phyloP scores from a whole-genome alignment of 2,888 invertebrate genomes.

The Himalopsyche anomala region DNA sequence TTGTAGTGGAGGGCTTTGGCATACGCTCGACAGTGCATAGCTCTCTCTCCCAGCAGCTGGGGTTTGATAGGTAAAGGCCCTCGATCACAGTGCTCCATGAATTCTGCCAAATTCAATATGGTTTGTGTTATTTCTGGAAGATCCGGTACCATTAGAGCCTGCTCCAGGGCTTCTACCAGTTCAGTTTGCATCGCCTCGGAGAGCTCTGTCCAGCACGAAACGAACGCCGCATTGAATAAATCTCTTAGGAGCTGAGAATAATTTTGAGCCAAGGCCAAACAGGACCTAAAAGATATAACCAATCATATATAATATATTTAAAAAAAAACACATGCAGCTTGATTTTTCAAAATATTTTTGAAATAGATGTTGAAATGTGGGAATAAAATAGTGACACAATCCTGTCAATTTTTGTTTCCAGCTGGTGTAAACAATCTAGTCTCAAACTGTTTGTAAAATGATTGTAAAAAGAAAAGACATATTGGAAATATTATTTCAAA shows the following conservation, averaged over 20 bases:
- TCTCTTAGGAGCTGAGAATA: conserved; percentile 97
- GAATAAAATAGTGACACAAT: no score
- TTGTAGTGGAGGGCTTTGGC: conserved; percentile 81
- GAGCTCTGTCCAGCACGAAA: conserved; percentile 99
- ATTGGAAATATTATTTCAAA: conserved; percentile 2
- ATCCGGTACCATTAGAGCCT: conserved; percentile 94
- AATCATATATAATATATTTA: background rate
- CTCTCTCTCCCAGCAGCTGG: conserved; percentile 91
- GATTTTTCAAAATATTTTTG: no score
- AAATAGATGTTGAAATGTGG: no score
- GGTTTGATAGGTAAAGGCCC: conserved; percentile 94
- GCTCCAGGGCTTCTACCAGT: conserved; percentile 89
- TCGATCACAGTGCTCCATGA: conserved; percentile 99
- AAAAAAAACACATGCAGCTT: no score
- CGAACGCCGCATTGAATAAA: conserved; percentile 98
- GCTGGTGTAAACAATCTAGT: no score
- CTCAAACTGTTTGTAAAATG: no score
- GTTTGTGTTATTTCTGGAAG: conserved; percentile 97
- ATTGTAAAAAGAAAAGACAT: no score
- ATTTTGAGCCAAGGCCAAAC: conserved; percentile 93
- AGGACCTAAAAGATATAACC: conserved; percentile 79
- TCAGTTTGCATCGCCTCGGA: conserved; percentile 88
- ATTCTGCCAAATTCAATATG: conserved; percentile 97
- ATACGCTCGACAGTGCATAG: conserved; percentile 93
- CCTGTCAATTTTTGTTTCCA: no score